Base-by-base conservation (phyloP, 2,797 vertebrate genomes). In the Pangasius djambal region DNA sequence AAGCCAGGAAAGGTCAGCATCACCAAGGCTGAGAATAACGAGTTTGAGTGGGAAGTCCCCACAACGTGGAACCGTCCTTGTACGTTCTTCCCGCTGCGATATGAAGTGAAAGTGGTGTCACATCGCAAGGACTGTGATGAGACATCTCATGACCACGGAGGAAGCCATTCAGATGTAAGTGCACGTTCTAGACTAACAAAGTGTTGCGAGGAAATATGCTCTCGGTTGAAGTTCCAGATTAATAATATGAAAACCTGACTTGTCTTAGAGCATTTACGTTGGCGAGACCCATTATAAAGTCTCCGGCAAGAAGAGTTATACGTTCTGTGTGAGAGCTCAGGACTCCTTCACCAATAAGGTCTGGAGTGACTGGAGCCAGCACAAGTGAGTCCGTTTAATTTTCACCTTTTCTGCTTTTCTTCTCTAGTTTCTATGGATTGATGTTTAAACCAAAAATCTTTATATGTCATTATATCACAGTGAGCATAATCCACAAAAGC, bases 31-130 rank as follows among this genome's bases (percentile, higher is more conserved):
- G 16, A 90, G 0, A 92, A 86, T 0, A 92, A 72, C 0, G 61
- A 86, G 40, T 95, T 96, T 89, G 87, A 34, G 40, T 96, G 96
- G 96, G 85, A 67, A 37, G 91, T 91, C 88, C 95, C 96, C 0
- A 90, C 92, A 6, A 92, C 94, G 28, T 97, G 96, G 96, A 93
- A 94, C 77, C 89, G 59, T 9, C 96, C 96, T 20, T 87, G 91
- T 78, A 78, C 91, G 25, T 97, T 50, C 91, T 97, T 92, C 40
- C 31, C 87, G 20, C 94, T 97, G 44, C 77, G 89, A 2, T 97
- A 95, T 63, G 89, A 96, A 87, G 93, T 96, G 88, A 96, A 94
- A 89, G 86, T 94, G 48, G 89, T 96, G 81, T 79, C 37, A 0
- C 72, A 31, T 0, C 74, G 22, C 9, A 37, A 87, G 0, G 4